These are phyloP conservation scores for Apamea sordens DNA, from an alignment of 2,888 invertebrate genomes.

Conservation along the genomic window DNA sequence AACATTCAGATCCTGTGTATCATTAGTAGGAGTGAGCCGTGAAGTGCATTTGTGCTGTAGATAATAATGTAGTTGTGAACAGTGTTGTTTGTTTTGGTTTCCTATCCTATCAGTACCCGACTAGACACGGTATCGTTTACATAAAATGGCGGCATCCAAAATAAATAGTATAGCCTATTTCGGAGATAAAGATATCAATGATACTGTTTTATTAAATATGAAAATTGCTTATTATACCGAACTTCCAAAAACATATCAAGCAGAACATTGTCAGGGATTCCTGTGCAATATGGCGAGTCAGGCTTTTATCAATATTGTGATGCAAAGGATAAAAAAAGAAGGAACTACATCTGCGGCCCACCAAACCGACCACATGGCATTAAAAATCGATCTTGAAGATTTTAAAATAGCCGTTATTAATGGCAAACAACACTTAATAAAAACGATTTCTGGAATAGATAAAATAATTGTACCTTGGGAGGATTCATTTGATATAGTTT, in stretches of 20 bases:
- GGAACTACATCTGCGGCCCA: not conserved
- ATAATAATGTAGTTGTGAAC: constrained; percentile 12
- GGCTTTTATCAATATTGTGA: constrained; percentile 28
- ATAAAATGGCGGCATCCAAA: constrained; percentile 34
- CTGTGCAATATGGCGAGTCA: constrained; percentile 29
- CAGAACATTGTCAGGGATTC: not conserved
- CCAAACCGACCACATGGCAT: not conserved
- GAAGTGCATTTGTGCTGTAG: constrained; percentile 12
- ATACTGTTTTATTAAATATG: constrained; percentile 8
- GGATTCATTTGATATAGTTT: constrained; percentile 43
- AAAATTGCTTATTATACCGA: constrained; percentile 24
- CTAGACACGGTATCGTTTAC: not conserved
- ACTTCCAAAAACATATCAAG: constrained; percentile 1
- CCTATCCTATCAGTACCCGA: not conserved
- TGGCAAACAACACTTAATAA: constrained; percentile 31
- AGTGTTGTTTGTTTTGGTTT: constrained; percentile 31
- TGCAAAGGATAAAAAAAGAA: constrained; percentile 10
- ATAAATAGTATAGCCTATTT: constrained; percentile 5
- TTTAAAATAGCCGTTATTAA: constrained; percentile 21
- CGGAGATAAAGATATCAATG: constrained; percentile 14
- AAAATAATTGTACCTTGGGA: constrained; percentile 43
- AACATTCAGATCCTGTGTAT: not conserved
- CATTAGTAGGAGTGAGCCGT: not conserved
- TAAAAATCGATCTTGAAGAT: constrained; percentile 19
- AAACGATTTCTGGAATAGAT: constrained; percentile 22